Evolutionary conservation across 2,113 vertebrate species (phyloP).

Genomic region (Manacus vitellinus): DNA sequence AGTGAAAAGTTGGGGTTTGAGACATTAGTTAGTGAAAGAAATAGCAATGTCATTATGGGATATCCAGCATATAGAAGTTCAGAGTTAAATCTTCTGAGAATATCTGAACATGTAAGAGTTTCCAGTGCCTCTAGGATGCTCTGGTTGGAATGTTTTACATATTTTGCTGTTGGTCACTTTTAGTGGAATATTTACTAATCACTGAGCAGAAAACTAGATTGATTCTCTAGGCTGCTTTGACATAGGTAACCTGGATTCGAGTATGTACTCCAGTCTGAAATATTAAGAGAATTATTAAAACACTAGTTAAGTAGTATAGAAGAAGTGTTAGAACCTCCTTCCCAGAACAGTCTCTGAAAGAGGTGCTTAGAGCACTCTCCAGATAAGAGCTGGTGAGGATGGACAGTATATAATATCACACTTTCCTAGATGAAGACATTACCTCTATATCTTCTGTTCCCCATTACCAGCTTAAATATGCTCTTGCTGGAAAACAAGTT

Average conservation of each 20-base stretch:
- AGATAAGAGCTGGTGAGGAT: not conserved
- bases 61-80: not conserved
- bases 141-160: not conserved
- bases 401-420: not conserved
- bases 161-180: not conserved
- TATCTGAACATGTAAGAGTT: not conserved
- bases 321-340: not conserved
- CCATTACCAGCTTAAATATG: not conserved
- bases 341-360: not conserved
- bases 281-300: not conserved
- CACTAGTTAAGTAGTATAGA: not conserved
- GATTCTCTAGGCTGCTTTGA: not conserved
- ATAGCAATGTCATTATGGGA: not conserved
- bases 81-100: not conserved
- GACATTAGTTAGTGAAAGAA: not conserved
- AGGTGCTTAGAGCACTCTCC: not conserved
- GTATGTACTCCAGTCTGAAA: not conserved
- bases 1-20: not conserved
- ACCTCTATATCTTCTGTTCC: not conserved
- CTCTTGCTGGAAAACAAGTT: not conserved
- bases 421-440: not conserved
- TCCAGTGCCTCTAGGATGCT: not conserved
- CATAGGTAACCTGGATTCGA: not conserved
- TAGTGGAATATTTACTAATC: not conserved
- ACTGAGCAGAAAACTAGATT: not conserved